Percentiles rank a stretch among this genome's conserved stretches.
phyloP scores from a whole-genome alignment of 2,888 invertebrate genomes.

The Celastrina argiolus region DNA sequence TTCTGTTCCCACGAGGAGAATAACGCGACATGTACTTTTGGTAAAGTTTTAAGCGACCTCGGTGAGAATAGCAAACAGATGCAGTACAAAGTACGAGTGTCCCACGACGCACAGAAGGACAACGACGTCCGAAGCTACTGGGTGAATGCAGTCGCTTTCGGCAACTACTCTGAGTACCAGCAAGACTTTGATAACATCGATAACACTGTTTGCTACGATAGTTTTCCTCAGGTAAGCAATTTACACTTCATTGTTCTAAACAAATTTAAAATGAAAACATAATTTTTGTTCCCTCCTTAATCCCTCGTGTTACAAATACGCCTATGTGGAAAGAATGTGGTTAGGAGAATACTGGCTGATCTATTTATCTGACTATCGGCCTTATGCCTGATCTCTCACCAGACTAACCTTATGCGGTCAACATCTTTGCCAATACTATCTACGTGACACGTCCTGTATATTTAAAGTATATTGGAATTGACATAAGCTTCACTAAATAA shows the following conservation, averaged over 20 bases:
- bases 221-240: slow-evolving; percentile 47
- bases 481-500: no score
- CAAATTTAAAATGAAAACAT: no score
- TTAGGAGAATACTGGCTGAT: no score
- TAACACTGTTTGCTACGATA: slow-evolving; percentile 54
- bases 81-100: slow-evolving; percentile 51
- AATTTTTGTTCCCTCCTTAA: no score
- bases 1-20: slow-evolving; percentile 52
- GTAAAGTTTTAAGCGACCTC: slow-evolving; percentile 51
- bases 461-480: no score
- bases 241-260: no score
- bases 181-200: slow-evolving; percentile 51
- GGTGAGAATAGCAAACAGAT: slow-evolving; percentile 42
- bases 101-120: slow-evolving; percentile 50
- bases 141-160: slow-evolving; percentile 52
- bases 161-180: slow-evolving; percentile 44
- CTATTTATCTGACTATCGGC: no score
- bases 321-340: no score
- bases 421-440: background rate
- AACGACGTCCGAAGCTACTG: slow-evolving; percentile 51
- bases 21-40: slow-evolving; percentile 59
- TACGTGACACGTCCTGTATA: background rate
- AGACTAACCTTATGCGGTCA: background rate
- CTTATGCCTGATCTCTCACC: no score
- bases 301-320: background rate